phyloP scores from a whole-genome alignment of 2,888 invertebrate species.

The Thereva nobilitata region DNA sequence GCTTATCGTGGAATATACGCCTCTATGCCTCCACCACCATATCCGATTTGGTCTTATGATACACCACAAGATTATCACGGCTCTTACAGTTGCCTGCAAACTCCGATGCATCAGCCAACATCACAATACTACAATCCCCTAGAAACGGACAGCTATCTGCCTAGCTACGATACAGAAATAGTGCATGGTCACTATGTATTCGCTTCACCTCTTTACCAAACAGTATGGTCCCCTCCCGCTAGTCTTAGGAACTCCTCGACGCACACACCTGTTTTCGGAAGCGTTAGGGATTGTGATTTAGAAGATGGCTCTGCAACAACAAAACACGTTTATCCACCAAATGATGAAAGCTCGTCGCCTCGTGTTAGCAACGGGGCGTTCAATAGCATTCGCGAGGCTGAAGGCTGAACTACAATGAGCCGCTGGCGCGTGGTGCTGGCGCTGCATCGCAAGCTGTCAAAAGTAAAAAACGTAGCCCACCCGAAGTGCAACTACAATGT shows the following conservation, averaged over 20 bases:
- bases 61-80: slow-evolving; percentile 53
- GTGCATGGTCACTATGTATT: slow-evolving; percentile 58
- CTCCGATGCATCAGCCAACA: slow-evolving; percentile 57
- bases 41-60: slow-evolving; percentile 36
- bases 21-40: slow-evolving; percentile 53
- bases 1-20: slow-evolving; percentile 63
- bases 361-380: slow-evolving; percentile 55
- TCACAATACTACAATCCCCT: slow-evolving; percentile 57
- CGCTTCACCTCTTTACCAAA: slow-evolving; percentile 57
- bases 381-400: slow-evolving; percentile 55
- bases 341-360: slow-evolving; percentile 55
- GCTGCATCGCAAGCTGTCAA: too few relatives aligned
- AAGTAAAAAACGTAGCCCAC: too few relatives aligned
- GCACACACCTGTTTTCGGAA: slow-evolving; percentile 56
- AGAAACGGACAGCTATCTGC: slow-evolving; percentile 58
- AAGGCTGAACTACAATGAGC: too few relatives aligned
- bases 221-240: slow-evolving; percentile 58
- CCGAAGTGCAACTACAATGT: too few relatives aligned
- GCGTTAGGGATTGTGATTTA: slow-evolving; percentile 54
- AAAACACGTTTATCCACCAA: slow-evolving; percentile 57
- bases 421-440: too few relatives aligned
- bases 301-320: slow-evolving; percentile 49
- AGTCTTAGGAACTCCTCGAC: slow-evolving; percentile 54
- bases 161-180: slow-evolving; percentile 57
- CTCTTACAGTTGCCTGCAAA: slow-evolving; percentile 58